Conservation (phyloP, 2,797 vertebrate species). For the Catharus ustulatus region DNA sequence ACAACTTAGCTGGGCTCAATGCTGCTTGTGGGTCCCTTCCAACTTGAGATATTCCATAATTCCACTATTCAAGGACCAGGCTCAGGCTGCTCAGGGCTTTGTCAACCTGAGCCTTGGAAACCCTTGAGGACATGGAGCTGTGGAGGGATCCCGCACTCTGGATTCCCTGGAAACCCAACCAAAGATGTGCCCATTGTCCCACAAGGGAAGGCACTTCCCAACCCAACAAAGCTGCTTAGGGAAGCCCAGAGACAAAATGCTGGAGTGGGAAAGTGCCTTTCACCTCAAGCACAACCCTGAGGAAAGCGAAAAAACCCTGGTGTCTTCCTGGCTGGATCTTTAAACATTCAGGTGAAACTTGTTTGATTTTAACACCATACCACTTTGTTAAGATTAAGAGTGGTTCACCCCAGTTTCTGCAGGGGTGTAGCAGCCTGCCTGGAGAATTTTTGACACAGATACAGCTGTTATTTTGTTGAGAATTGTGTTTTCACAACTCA, state of each 20-base stretch:
- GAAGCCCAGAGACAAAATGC: not conserved
- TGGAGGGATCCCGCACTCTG: not conserved
- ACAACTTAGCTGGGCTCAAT: fast-evolving
- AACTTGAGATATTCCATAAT: not conserved
- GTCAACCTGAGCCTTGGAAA: not conserved
- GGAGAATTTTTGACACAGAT: conserved; percentile 23
- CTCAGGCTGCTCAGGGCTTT: not conserved
- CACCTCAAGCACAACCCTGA: not conserved
- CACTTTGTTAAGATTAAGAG: not conserved
- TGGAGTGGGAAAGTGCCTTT: not conserved
- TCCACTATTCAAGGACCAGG: not conserved
- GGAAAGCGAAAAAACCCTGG: not conserved
- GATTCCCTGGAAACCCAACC: not conserved
- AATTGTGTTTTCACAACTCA: conserved; percentile 44
- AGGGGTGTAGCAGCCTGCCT: conserved; percentile 21
- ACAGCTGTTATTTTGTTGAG: not conserved
- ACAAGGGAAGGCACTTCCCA: not conserved
- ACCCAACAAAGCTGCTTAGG: not conserved
- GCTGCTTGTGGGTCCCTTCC: not conserved
- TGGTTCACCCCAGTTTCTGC: not conserved
- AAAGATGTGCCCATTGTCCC: not conserved
- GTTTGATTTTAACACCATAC: not conserved
- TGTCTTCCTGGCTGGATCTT: not conserved
- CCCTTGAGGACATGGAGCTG: not conserved
- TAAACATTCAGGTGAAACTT: not conserved